phyloP scores from a whole-genome alignment of 2,113 vertebrate species.

The Felis chaus region DNA sequence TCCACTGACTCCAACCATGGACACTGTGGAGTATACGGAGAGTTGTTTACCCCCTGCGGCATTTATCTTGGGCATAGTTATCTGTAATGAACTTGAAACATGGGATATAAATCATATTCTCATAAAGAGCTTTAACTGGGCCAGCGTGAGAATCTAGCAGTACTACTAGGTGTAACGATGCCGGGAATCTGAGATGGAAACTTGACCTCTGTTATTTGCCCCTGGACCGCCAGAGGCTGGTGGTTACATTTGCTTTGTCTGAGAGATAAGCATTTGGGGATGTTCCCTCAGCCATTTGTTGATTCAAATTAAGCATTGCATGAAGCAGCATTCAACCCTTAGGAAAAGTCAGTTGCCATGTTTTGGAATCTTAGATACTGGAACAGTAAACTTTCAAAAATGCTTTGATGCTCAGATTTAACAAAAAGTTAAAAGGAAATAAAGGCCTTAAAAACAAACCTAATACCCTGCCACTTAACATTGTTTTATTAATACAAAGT shows the following conservation, averaged over 20 bases:
- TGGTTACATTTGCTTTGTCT: conserved; percentile 36
- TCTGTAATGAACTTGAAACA: conserved; percentile 13
- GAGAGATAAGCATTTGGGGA: conserved; percentile 38
- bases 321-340: conserved; percentile 39
- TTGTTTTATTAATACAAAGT: conserved; percentile 33
- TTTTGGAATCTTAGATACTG: conserved; percentile 61
- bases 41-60: neutral
- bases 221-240: conserved; percentile 11
- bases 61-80: neutral
- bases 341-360: conserved; percentile 64
- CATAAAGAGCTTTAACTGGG: neutral
- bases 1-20: neutral
- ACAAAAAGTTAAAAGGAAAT: conserved; percentile 56
- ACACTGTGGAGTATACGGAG: neutral
- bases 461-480: conserved; percentile 42
- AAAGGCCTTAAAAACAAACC: conserved; percentile 62
- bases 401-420: conserved; percentile 68
- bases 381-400: conserved; percentile 52
- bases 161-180: neutral
- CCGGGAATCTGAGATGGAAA: neutral
- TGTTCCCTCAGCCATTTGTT: conserved; percentile 43
- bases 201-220: conserved; percentile 13
- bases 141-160: neutral
- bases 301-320: conserved; percentile 53
- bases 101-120: neutral